Evolutionary conservation across 2,797 vertebrate genomes (phyloP), one percentile per base, ranked within the genome.

Genomic region (Oreochromis grahami): DNA sequence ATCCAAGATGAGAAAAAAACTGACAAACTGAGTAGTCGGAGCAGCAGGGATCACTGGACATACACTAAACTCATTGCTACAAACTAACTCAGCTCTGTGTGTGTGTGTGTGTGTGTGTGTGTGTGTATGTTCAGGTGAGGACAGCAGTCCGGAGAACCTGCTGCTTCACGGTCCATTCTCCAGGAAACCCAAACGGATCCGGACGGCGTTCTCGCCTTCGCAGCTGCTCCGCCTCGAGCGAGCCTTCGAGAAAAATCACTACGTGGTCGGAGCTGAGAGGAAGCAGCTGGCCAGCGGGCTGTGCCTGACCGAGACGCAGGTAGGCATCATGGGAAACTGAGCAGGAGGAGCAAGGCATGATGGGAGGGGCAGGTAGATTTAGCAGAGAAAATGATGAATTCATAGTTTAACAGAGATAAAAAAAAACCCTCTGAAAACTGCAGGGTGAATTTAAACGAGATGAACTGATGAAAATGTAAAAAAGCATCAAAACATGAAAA

Each of bases 211-310:
- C 88, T 99, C 98, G 0, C 98, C 98, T 0, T 99, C 98, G 1
- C 98, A 99, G 97, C 97, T 99, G 82, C 97, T 99, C 88, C 96
- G 98, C 7, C 96, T 99, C 83, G 98, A 99, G 55, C 94, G 97
- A 52, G 98, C 98, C 91, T 99, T 99, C 58, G 98, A 99, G 95
- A 99, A 99, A 93, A 99, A 99, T 86, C 98, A 99, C 93, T 99
- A 99, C 82, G 98, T 99, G 50, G 98, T 99, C 53, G 98, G 98
- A 4, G 98, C 97, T 1, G 98, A 99, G 91, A 96, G 98, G 88
- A 99, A 99, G 91, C 98, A 99, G 96, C 95, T 99, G 92, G 98
- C 98, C 52, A 97, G 97, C 91, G 97, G 97, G 86, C 95, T 99
- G 92, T 99, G 97, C 92, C 96, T 99, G 88, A 99, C 98, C 0